Evolutionary conservation across 2,113 vertebrate species (phyloP), one percentile per base, ranked within the genome.

Genomic region (Pholis gunnellus): DNA sequence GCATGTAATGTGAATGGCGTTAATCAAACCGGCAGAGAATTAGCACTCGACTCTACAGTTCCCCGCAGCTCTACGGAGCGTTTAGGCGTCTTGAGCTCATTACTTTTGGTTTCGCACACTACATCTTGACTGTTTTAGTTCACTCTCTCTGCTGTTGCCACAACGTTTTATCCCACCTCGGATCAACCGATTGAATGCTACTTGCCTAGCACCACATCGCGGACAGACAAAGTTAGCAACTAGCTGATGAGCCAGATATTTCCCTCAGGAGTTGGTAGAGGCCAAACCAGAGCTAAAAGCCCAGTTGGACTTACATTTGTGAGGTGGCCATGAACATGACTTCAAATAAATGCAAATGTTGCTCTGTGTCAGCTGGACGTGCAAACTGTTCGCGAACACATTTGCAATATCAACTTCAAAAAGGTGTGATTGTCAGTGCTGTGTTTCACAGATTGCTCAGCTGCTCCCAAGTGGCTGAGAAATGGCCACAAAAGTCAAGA

Each of bases 1-100:
- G 6, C 7, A 10, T 56, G 10, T 25, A 57, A 57, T 31, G 61
- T 27, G 31, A 85, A 78, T 70, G 65, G 36, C 25, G 18, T 40
- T 0, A 6, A 27, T 68, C 6, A 40, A 22, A 78, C 15, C 15
- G 20, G 10, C 25, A 25, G 27, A 34, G 5, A 48, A 46, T 40
- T 36, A 57, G 71, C 29, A 22, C 31, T 15, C 0, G 2, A 29
- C 38, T 64, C 9, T 34, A 31, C 44, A 56, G 61, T 20, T 44
- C 57, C 11, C 3, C 1, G 6, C 9, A 17, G 18, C 17, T 29
- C 54, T 29, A 18, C 0, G 6, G 14, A 29, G 17, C 2, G 4
- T 22, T 25, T 11, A 42, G 8, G 9, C 9, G 4, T 31, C 50
- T 59, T 36, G 29, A 60, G 56, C 20, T 60, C 18, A 6, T 8